Evolutionary conservation across 2,888 invertebrate species (phyloP), one percentile per base, ranked within the genome.

Genomic region (Pharmacophagus antenor): DNA sequence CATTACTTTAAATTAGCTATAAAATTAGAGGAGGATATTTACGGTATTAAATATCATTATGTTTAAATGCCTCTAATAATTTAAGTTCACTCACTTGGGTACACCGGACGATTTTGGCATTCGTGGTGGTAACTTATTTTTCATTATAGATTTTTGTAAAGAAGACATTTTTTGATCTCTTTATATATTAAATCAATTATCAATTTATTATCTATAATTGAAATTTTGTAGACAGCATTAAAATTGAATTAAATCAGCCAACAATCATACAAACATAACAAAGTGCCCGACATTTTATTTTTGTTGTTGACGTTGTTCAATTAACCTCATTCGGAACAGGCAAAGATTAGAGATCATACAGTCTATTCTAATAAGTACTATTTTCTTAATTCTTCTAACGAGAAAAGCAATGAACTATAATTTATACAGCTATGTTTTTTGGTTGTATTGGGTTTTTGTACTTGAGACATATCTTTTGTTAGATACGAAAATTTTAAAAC

Each of bases 61-160:
- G 37, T 51, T 18, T 31, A 2, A 51, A 49, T 42, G 54, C 46
- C 20, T 46, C 15, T 15, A 23, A 57, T 27, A 58, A 49, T 46
- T 23, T 58, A 58, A n/a, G 15, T 31, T 58, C 49, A 69, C 82
- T 76, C 77, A 85, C 85, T 84, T 82, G 22, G 84, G 74, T 62
- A 77, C 64, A 47, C 77, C 81, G 41, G 84, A 79, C 60, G 80
- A 81, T 73, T 73, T 86, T 89, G 92, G 68, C 80, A 84, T 69
- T 80, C 58, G 82, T 54, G 94, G 94, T 67, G 94, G 95, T 67
- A 95, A 80, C 79, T 93, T 94, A 65, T 92, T 93, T 79, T 94
- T 94, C 73, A 94, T 82, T 63, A 95, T 91, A 72, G 91, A 92
- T 77, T 94, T 94, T 76, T 95, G 95, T 68, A 95, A 90, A 62